Conservation (phyloP, 2,888 invertebrate genomes). For the Bombylius major region DNA sequence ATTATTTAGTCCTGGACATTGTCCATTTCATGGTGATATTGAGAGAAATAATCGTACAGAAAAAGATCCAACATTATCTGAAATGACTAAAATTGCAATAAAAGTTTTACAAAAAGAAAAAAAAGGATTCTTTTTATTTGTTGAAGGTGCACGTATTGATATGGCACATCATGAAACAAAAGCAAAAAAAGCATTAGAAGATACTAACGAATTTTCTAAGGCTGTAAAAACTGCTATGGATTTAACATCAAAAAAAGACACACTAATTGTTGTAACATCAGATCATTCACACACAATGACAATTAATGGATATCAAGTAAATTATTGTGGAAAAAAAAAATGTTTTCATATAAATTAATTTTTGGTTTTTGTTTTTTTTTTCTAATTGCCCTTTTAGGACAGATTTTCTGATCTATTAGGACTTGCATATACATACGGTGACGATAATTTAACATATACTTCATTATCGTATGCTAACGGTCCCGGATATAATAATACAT, state of each 20-base stretch:
- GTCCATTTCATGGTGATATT: constrained; percentile 46
- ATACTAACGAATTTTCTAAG: constrained; percentile 62
- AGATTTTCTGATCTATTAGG: constrained; percentile 40
- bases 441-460: constrained; percentile 45
- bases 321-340: too few relatives aligned
- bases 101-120: constrained; percentile 42
- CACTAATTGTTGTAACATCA: constrained; percentile 64
- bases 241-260: constrained; percentile 51
- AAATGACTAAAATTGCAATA: constrained; percentile 55
- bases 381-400: too few relatives aligned
- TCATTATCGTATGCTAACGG: constrained; percentile 65
- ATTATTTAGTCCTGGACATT: constrained; percentile 40
- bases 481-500: constrained; percentile 42
- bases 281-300: constrained; percentile 72
- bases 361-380: too few relatives aligned
- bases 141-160: constrained; percentile 60
- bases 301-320: constrained; percentile 54
- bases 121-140: constrained; percentile 48
- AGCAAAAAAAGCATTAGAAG: constrained; percentile 58
- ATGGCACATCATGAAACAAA: constrained; percentile 60
- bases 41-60: constrained; percentile 21
- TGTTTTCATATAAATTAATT: too few relatives aligned
- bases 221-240: constrained; percentile 49
- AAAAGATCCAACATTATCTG: constrained; percentile 46
- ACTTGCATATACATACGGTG: constrained; percentile 22